Percentiles rank a stretch among this genome's conserved stretches.
Conservation (phyloP, 2,797 vertebrate species). For the Fringilla coelebs region DNA sequence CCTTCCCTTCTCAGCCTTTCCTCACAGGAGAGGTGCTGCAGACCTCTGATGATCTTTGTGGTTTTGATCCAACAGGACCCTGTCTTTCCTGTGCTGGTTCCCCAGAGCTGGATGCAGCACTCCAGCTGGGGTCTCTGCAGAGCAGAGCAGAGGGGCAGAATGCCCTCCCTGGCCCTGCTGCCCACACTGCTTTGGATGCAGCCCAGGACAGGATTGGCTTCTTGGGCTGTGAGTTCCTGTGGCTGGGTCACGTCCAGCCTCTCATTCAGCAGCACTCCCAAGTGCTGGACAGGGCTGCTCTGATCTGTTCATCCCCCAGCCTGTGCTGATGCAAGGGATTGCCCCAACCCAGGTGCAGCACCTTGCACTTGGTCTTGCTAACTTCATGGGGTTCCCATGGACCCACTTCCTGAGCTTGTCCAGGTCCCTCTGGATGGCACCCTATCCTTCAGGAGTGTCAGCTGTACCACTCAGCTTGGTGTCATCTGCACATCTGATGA, state of each 20-base stretch:
- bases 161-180: neutral
- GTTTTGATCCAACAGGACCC: neutral
- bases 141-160: neutral
- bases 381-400: neutral
- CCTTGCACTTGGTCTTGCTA: neutral
- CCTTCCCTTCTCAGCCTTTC: neutral
- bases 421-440: neutral
- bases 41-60: neutral
- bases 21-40: neutral
- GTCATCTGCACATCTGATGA: neutral
- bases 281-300: neutral
- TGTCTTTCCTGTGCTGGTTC: neutral
- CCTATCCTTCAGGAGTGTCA: neutral
- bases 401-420: rapidly evolving
- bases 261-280: neutral
- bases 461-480: neutral
- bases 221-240: neutral
- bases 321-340: rapidly evolving
- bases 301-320: neutral
- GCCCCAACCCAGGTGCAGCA: neutral
- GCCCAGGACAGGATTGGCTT: rapidly evolving
- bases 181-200: neutral
- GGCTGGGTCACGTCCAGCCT: neutral
- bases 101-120: neutral
- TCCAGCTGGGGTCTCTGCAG: neutral